A percentile compares a stretch with the other conserved stretches of the same genome.
These are phyloP conservation scores for Ctenicera cuprea DNA, from an alignment of 2,888 invertebrate genomes.

Conservation along the genomic window DNA sequence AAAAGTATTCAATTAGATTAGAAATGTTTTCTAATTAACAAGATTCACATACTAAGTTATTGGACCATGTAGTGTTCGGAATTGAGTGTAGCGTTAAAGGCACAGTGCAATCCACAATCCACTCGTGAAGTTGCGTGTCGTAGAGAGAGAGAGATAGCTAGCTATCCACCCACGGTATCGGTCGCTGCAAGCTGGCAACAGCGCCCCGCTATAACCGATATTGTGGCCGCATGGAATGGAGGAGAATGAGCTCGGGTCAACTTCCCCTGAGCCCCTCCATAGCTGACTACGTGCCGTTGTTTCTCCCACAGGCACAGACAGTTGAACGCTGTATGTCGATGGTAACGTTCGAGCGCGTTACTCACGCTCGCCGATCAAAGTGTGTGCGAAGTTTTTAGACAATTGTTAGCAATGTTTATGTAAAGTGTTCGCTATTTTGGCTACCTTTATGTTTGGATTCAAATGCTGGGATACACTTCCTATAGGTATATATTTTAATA, in stretches of 20 bases:
- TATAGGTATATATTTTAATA: constrained; percentile 74
- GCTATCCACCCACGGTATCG: constrained; percentile 70
- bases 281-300: constrained; percentile 75
- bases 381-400: constrained; percentile 52
- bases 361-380: constrained; percentile 51
- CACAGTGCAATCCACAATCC: constrained; percentile 75
- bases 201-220: constrained; percentile 73
- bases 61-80: constrained; percentile 23
- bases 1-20: too few species aligned
- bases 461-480: constrained; percentile 82
- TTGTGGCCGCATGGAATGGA: constrained; percentile 73
- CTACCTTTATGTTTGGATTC: constrained; percentile 75
- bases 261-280: constrained; percentile 77
- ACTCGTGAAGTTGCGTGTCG: constrained; percentile 74
- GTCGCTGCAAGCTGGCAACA: constrained; percentile 66
- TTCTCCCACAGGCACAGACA: constrained; percentile 76
- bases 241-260: constrained; percentile 72
- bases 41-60: constrained; percentile 18
- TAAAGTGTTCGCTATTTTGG: constrained; percentile 62
- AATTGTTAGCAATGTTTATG: constrained; percentile 55
- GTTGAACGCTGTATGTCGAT: constrained; percentile 67
- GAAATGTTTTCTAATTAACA: too few species aligned
- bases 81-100: constrained; percentile 72
- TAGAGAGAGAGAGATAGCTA: constrained; percentile 71
- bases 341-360: constrained; percentile 57